Evolutionary conservation across 2,888 invertebrate species (phyloP), one percentile per base, ranked within the genome.

Genomic region (Sympetrum striolatum): DNA sequence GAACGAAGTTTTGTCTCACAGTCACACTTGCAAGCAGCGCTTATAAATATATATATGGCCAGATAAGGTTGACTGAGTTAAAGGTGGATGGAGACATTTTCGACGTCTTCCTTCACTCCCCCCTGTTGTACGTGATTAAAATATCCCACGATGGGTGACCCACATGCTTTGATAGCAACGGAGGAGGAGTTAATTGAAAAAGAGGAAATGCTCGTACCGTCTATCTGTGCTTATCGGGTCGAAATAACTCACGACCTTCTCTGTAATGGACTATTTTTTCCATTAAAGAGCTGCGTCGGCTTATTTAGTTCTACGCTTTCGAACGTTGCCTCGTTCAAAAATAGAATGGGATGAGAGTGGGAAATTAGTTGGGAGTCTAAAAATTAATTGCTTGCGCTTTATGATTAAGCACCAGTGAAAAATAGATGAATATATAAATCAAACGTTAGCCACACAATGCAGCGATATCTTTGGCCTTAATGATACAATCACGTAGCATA

Each of bases 1-100:
- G 82, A 58, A 15, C 35, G n/a, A 86, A 86, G 60, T 86, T 86
- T 64, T 86, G 60, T 86, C 86, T 60, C 86, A 37, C 86, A 58
- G 86, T 64, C 86, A 82, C 82, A 86, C 86, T 86, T 86, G 86
- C 58, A 64, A 86, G 39, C 86, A 64, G 86, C 86, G 60, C 86
- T 86, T 73, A 73, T 73, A 73, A 73, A 31, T 86, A 86, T 86
- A n/a, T n/a, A 86, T 60, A 60, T 37, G 35, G 86, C 60, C 39
- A n/a, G 86, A 60, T 22, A 64, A 86, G 58, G 60, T 64, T 86
- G 86, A 86, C 58, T 86, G 86, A 58, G 86, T 60, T 60, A 31
- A 58, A 58, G 82, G 44, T 37, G 64, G 37, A 86, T 35, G 58
- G 4, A 53, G 31, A 22, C n/a, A 25, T 73, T 73, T 73, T 25